These are phyloP conservation scores for Abscondita cerata DNA, from an alignment of 2,888 invertebrate genomes.

Conservation along the genomic window DNA sequence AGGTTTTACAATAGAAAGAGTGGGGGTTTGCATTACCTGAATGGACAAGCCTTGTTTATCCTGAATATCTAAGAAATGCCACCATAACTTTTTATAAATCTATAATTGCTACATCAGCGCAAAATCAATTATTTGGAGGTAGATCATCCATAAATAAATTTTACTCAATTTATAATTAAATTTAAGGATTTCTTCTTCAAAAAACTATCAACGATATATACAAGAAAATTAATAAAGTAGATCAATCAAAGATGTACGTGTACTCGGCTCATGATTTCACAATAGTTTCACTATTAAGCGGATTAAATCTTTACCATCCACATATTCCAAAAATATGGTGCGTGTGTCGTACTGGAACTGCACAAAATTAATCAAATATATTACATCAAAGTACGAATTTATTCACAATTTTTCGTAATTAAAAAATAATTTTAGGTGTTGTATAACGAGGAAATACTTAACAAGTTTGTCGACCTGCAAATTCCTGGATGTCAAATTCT, in stretches of 20 bases:
- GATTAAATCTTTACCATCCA: neutral
- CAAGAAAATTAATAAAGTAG: neutral
- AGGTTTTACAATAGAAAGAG: constrained; percentile 2
- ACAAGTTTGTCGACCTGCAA: neutral
- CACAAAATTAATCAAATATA: neutral
- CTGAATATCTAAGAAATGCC: neutral
- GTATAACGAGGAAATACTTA: neutral
- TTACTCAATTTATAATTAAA: neutral
- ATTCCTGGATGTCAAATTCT: neutral
- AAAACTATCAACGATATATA: neutral
- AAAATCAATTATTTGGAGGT: constrained; percentile 2
- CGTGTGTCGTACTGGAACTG: neutral
- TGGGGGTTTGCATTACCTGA: constrained; percentile 4
- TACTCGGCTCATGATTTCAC: neutral
- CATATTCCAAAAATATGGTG: neutral
- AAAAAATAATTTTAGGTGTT: neutral
- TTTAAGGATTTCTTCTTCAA: neutral
- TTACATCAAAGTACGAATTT: neutral
- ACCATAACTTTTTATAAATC: neutral
- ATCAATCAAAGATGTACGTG: neutral
- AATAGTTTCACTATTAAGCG: neutral
- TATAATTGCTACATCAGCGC: neutral
- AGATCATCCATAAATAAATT: neutral
- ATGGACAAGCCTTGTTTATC: neutral
- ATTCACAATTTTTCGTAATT: neutral